phyloP scores from a whole-genome alignment of 1,140 invertebrate genomes.

The Zaprionus lachaisei region DNA sequence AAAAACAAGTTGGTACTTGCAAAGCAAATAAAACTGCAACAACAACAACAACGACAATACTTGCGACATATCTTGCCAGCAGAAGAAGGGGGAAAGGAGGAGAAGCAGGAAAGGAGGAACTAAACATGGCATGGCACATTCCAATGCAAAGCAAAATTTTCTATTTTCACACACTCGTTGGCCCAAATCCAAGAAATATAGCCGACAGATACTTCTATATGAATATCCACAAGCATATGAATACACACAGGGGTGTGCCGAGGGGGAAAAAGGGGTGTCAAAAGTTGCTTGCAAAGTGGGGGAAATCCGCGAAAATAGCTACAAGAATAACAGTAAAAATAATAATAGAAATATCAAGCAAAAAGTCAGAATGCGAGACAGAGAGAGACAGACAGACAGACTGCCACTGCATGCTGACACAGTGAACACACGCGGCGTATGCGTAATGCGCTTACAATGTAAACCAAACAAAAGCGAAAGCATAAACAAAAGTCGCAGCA shows the following conservation, averaged over 20 bases:
- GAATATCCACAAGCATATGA: constrained; percentile 36
- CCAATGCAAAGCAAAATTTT: constrained; percentile 69
- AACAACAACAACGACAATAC: constrained; percentile 40
- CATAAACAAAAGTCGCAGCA: constrained; percentile 10
- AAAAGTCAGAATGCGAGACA: constrained; percentile 18
- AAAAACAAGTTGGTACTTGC: constrained; percentile 20
- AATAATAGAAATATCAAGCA: constrained; percentile 52
- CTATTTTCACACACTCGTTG: constrained; percentile 78
- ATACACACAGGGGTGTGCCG: not conserved
- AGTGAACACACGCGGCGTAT: constrained; percentile 49
- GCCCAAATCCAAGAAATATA: constrained; percentile 81
- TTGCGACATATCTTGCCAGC: constrained; percentile 4
- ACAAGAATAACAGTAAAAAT: constrained; percentile 43
- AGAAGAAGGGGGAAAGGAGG: constrained; percentile 2
- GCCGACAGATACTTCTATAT: constrained; percentile 52
- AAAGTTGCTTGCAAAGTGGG: constrained; percentile 46
- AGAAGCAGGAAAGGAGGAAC: constrained; percentile 45
- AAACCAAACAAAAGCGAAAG: constrained; percentile 19
- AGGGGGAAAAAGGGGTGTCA: not conserved
- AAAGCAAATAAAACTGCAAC: constrained; percentile 8
- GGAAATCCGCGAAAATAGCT: constrained; percentile 68
- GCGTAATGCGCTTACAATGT: constrained; percentile 46
- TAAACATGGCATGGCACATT: constrained; percentile 57
- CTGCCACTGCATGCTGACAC: constrained; percentile 7
- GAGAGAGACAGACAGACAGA: constrained; percentile 15